A percentile compares a stretch with the other conserved stretches of the same genome.
phyloP scores from a whole-genome alignment of 2,113 vertebrate genomes.

The Mohoua ochrocephala region DNA sequence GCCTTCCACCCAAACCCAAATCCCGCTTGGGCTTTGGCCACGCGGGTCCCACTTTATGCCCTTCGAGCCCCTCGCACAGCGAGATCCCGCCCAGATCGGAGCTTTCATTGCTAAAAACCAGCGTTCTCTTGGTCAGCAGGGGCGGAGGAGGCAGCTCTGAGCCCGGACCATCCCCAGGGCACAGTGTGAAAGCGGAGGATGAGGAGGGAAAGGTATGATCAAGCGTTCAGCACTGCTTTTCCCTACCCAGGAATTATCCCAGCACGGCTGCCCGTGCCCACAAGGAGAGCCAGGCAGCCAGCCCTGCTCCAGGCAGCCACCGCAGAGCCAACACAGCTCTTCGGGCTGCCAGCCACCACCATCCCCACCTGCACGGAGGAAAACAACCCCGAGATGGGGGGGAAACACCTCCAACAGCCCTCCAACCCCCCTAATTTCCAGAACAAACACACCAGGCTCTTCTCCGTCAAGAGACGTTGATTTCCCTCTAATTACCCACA shows the following conservation, averaged over 20 bases:
- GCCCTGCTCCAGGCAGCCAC: background rate
- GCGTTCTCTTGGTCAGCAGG: rapidly evolving
- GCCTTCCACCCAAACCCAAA: background rate
- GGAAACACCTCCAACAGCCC: background rate
- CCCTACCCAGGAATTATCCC: background rate
- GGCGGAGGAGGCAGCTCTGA: background rate
- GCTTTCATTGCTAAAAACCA: background rate
- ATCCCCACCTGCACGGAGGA: background rate
- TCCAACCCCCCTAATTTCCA: background rate
- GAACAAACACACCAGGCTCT: background rate
- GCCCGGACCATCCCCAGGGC: background rate
- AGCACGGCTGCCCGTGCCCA: background rate
- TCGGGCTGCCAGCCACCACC: background rate
- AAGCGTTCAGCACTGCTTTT: rapidly evolving
- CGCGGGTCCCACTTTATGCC: rapidly evolving
- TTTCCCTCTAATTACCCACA: background rate
- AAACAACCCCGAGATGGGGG: background rate
- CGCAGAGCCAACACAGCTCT: background rate
- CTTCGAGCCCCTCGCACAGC: rapidly evolving
- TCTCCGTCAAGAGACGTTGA: background rate
- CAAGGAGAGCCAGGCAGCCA: background rate
- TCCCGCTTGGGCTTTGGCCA: background rate
- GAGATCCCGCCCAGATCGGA: background rate
- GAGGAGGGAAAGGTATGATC: rapidly evolving
- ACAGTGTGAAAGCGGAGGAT: rapidly evolving